These are phyloP conservation scores for Chlorops oryzae DNA, from an alignment of 1,140 invertebrate species.

Conservation along the genomic window DNA sequence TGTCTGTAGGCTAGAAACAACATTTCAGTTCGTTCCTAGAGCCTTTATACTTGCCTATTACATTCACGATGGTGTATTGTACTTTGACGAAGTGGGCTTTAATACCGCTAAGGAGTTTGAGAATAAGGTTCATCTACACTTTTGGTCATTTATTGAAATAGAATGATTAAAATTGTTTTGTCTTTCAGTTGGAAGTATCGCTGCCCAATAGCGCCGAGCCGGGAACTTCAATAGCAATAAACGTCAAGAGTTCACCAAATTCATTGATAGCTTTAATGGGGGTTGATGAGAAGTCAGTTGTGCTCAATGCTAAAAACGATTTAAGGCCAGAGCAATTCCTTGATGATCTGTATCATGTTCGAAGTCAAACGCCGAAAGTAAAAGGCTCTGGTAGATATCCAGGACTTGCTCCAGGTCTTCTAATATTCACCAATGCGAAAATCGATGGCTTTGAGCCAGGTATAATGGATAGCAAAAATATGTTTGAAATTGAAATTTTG, in stretches of 20 bases:
- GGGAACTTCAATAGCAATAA: background rate
- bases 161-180: slow-evolving; percentile 1
- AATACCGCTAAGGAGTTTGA: background rate
- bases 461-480: background rate
- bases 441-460: background rate
- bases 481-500: background rate
- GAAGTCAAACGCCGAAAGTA: background rate
- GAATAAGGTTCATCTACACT: background rate
- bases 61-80: background rate
- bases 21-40: background rate
- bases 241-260: background rate
- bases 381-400: background rate
- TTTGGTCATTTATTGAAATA: background rate
- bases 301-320: background rate
- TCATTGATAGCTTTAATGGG: background rate
- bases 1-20: no score
- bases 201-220: slow-evolving; percentile 4
- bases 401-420: background rate
- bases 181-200: slow-evolving; percentile 3
- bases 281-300: background rate
- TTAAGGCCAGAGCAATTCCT: background rate
- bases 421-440: background rate
- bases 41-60: background rate
- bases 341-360: background rate
- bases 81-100: background rate